Evolutionary conservation across 2,888 invertebrate genomes (phyloP).

Genomic region (Halictus quadricinctus): DNA sequence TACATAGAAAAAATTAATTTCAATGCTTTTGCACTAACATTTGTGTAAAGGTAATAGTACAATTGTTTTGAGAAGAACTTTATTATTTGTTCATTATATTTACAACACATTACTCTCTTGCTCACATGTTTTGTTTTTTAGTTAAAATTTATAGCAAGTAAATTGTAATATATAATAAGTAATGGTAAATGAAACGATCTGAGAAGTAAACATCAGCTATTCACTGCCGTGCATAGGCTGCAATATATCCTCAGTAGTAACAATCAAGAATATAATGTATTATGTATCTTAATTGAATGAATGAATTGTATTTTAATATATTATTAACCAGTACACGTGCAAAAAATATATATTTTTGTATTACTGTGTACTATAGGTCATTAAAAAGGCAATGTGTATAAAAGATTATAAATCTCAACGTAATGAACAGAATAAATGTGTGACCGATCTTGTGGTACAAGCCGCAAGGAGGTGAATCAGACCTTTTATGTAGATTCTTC

Average conservation of each 20-base stretch:
- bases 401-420: not conserved
- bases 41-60: not conserved
- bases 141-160: conserved; percentile 43
- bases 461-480: no score
- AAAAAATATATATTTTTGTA: not conserved
- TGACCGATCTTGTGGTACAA: no score
- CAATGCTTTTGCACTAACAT: not conserved
- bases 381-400: not conserved
- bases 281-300: not conserved
- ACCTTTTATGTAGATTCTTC: no score
- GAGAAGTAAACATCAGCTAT: conserved; percentile 2
- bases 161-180: conserved; percentile 28
- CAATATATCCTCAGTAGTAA: not conserved
- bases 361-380: not conserved
- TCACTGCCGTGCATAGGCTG: conserved; percentile 8
- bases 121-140: conserved; percentile 38
- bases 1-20: not conserved
- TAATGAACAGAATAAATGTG: no score
- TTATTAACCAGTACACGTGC: not conserved
- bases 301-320: not conserved
- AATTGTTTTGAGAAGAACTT: conserved; percentile 3
- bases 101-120: not conserved
- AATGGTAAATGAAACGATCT: not conserved
- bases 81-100: conserved; percentile 11
- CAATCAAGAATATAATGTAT: not conserved